phyloP scores from a whole-genome alignment of 2,113 vertebrate species.

The Mirza zaza region DNA sequence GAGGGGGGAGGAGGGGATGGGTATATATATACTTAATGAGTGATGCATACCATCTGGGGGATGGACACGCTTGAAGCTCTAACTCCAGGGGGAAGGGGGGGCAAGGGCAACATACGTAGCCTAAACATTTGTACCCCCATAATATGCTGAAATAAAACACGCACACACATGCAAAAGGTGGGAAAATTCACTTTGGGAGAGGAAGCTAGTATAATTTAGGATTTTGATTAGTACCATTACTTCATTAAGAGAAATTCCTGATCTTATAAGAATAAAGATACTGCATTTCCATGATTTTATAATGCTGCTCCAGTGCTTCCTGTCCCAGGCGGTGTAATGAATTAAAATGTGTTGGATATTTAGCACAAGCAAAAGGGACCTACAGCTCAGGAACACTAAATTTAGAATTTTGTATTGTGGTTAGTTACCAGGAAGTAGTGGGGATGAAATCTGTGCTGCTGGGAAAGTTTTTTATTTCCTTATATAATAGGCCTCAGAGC shows the following conservation, averaged over 20 bases:
- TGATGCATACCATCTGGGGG: no score
- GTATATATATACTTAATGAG: no score
- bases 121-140: no score
- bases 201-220: background rate
- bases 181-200: background rate
- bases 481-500: background rate
- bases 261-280: background rate
- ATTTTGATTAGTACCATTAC: background rate
- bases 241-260: background rate
- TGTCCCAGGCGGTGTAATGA: background rate
- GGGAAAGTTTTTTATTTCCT: background rate
- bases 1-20: no score
- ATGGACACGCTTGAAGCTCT: no score
- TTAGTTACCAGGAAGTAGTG: background rate
- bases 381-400: background rate
- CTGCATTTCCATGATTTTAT: background rate
- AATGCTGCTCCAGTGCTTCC: background rate
- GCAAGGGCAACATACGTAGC: no score
- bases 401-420: background rate
- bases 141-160: no score
- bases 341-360: background rate
- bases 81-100: no score
- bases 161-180: background rate
- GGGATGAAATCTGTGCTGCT: background rate
- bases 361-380: background rate